These are phyloP conservation scores for Zonotrichia albicollis DNA, from an alignment of 2,797 vertebrate species.

Conservation along the genomic window DNA sequence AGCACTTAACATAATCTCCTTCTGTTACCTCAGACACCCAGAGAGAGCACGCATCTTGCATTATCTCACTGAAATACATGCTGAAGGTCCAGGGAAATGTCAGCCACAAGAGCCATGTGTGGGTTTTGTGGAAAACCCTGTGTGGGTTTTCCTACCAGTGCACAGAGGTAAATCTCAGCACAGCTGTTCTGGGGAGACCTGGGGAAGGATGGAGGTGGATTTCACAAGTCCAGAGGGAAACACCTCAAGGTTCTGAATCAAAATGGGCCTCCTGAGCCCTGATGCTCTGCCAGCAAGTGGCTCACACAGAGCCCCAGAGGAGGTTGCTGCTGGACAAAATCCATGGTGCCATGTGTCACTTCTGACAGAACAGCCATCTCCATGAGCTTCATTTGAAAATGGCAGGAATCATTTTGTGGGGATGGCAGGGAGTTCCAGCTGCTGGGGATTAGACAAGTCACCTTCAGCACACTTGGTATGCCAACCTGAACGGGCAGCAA, in stretches of 20 bases:
- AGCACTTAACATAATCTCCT: conserved; percentile 51
- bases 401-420: not conserved
- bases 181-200: not conserved
- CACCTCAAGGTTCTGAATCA: not conserved
- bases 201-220: not conserved
- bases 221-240: not conserved
- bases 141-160: not conserved
- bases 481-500: not conserved
- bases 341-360: not conserved
- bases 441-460: conserved; percentile 29
- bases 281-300: fast-evolving
- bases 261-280: not conserved
- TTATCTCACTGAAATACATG: not conserved
- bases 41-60: not conserved
- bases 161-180: not conserved
- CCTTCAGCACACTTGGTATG: not conserved
- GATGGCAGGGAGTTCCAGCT: not conserved
- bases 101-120: not conserved
- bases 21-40: conserved; percentile 13
- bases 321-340: not conserved
- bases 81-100: not conserved
- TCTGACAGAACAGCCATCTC: not conserved
- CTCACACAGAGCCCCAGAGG: not conserved
- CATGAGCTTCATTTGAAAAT: not conserved
- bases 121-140: too few species aligned